Evolutionary conservation across 1,140 invertebrate genomes (phyloP), one percentile per base, ranked within the genome.

Genomic region (Hylyphantes graminicola): DNA sequence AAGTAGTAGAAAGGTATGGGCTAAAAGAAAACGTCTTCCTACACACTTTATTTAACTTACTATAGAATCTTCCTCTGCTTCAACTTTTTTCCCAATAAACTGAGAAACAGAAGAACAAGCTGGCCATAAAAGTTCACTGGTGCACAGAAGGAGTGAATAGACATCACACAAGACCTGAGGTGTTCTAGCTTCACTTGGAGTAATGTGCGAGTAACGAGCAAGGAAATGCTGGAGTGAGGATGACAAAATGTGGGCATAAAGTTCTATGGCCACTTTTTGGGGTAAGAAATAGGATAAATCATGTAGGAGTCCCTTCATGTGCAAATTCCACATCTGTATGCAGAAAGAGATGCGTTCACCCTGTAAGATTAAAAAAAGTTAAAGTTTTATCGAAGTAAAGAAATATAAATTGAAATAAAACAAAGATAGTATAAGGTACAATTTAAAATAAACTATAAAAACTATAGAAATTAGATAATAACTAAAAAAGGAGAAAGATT

Each of bases 261-360:
- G 15, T 10, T 77, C 48, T 54, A 61, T 54, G 13, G 82, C 74
- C 59, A 61, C 8, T 10, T 72, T 72, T 54, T 68, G 48, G n/a
- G 82, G 82, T 15, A 85, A 54, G 55, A 70, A 76, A 10, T 35
- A 77, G n/a, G 11, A 51, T 6, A 78, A n/a, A 35, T 85, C 82
- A 70, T 85, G 73, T 8, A 61, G 5, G 11, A 85, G 21, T 70
- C 73, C 65, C 54, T 70, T 53, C 82, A 85, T 77, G 35, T 77
- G 72, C 11, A 85, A 35, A 63, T 85, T 77, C 82, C 82, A 85
- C 75, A 72, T 70, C 11, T 85, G 82, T 3, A 85, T 72, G 12
- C 74, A 70, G 19, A 53, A 85, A n/a, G 74, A 70, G n/a, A 85
- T 64, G 53, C 82, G 54, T n/a, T 85, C 75, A 54, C 74, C 74